A percentile compares a stretch with the other conserved stretches of the same genome.
phyloP scores from a whole-genome alignment of 23 tunicate genomes.

The Diplosoma virens region DNA sequence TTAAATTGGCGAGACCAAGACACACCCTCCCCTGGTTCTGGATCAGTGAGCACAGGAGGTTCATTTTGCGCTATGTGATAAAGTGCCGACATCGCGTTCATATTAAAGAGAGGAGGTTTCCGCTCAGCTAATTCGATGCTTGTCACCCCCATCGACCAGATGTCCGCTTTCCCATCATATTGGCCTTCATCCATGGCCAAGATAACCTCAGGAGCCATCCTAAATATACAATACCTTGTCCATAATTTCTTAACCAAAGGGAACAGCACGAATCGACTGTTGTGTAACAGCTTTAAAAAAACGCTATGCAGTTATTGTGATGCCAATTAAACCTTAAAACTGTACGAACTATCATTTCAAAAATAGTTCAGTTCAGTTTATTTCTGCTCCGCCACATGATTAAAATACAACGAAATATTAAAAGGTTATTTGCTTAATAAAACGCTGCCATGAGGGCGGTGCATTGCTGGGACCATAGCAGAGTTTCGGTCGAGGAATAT shows the following conservation, averaged over 20 bases:
- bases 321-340: no score
- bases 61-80: constrained; percentile 96
- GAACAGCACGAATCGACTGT: not conserved
- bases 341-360: not conserved
- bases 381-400: no score
- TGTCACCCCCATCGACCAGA: constrained; percentile 97
- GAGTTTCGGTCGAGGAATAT: no score
- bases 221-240: not conserved
- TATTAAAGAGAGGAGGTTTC: constrained; percentile 90
- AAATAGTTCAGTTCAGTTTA: no score
- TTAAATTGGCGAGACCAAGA: constrained; percentile 83
- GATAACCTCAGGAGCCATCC: constrained; percentile 98
- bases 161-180: constrained; percentile 93
- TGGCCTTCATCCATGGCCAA: constrained; percentile 99
- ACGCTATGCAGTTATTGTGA: no score
- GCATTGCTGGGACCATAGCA: no score
- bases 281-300: no score
- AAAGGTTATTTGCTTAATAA: no score
- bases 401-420: no score
- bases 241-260: not conserved
- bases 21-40: constrained; percentile 31
- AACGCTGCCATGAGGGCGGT: no score
- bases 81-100: constrained; percentile 97
- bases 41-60: constrained; percentile 73
- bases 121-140: constrained; percentile 88